phyloP scores from a whole-genome alignment of 2,888 invertebrate genomes.

The Cosmia pyralina region DNA sequence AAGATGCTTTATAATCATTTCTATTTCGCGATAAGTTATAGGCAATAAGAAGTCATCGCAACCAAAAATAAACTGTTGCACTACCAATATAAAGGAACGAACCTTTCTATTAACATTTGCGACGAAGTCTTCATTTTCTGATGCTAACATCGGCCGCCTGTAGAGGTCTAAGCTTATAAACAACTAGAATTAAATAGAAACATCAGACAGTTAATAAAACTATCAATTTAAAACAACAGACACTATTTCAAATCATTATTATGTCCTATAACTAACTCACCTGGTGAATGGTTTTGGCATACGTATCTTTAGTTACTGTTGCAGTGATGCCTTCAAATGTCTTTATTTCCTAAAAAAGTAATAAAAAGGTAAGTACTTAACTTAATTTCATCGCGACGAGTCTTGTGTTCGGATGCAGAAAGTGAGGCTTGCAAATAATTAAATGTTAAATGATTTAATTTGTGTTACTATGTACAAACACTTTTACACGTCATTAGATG shows the following conservation, averaged over 20 bases:
- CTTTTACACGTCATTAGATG: too few species aligned
- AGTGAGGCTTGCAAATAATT: not conserved
- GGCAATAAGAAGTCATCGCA: not conserved
- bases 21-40: not conserved
- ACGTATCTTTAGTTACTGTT: slow-evolving; percentile 74
- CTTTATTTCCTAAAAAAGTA: slow-evolving; percentile 77
- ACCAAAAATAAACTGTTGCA: not conserved
- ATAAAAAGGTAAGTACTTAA: not conserved
- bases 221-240: not conserved
- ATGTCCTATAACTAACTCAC: slow-evolving; percentile 65
- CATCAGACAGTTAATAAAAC: not conserved
- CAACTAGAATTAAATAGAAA: slow-evolving; percentile 77
- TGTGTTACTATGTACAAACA: too few species aligned
- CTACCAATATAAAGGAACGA: not conserved
- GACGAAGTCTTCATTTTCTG: slow-evolving; percentile 90
- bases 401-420: not conserved
- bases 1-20: not conserved
- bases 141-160: slow-evolving; percentile 85
- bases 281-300: slow-evolving; percentile 86
- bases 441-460: too few species aligned
- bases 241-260: not conserved
- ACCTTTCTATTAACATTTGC: slow-evolving; percentile 91
- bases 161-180: slow-evolving; percentile 86
- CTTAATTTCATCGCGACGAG: not conserved
- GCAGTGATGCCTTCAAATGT: slow-evolving; percentile 78